Base-by-base conservation (phyloP, 2,797 vertebrate species). In the Sylvia borin region DNA sequence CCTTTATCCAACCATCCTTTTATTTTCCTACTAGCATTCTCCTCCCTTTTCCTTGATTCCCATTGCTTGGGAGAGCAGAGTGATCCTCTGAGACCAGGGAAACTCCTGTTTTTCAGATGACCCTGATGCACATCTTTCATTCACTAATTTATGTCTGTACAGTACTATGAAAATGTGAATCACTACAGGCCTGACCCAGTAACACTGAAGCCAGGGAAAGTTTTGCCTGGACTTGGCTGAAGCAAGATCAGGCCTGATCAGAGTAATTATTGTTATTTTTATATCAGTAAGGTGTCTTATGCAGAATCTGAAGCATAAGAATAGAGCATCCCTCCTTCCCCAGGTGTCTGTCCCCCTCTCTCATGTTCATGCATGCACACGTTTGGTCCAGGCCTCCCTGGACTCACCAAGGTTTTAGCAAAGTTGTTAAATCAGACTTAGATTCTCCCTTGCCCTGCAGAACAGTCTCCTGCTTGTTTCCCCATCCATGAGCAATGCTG, bases 211-310 rank as follows among this genome's bases (percentile, higher is more conserved):
- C 60, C 51, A 79, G 71, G 51, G 40, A 21, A 47, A 88, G 51
- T 36, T 76, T 83, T 92, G 40, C 73, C 79, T 96, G 87, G 58
- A 32, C 73, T 92, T 81, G 43, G 31, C 66, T 81, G 70, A 65
- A 84, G 60, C 31, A 79, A 64, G 85, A 79, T 79, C 80, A 71
- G 77, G 70, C 71, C 83, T 91, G 42, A 79, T 75, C 50, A 88
- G 71, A 94, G 58, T 93, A 88, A 70, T 64, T 90, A 42, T 91
- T 89, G 67, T 91, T 90, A 84, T 95, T 95, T 96, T 95, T 88
- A 18, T 95, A 91, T 82, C 51, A 91, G 78, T 60, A 73, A 73
- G 1, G 17, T 91, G 75, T 92, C 66, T 92, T 90, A 80, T 16
- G 24, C 72, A 80, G 75, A 81, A 67, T 76, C 61, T 32, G 72